These are phyloP conservation scores for Patagioenas fasciata DNA, from an alignment of 2,113 vertebrate species.

Conservation along the genomic window DNA sequence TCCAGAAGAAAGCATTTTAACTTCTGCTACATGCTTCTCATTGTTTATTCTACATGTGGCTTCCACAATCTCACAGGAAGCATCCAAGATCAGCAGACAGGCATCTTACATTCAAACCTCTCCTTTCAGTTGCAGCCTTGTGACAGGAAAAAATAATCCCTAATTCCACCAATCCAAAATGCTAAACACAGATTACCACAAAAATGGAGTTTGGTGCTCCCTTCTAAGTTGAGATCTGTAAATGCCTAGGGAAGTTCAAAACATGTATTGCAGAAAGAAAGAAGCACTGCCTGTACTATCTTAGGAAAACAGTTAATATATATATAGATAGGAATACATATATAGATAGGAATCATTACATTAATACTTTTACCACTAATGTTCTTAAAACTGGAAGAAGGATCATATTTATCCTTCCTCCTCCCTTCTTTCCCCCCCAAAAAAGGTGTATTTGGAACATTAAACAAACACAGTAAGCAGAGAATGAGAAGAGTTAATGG, in stretches of 20 bases:
- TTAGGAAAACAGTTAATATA: not conserved
- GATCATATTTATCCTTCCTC: not conserved
- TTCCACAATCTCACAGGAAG: not conserved
- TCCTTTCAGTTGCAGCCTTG: not conserved
- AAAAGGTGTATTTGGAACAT: not conserved
- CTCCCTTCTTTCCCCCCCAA: not conserved
- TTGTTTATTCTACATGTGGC: not conserved
- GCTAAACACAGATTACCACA: not conserved
- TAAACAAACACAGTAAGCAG: not conserved
- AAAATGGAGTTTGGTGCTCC: not conserved
- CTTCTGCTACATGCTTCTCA: not conserved
- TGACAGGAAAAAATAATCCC: not conserved
- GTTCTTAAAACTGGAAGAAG: not conserved
- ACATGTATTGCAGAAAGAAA: not conserved
- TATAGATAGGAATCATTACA: not conserved
- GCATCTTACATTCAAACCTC: not conserved
- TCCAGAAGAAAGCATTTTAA: not conserved
- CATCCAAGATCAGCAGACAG: not conserved
- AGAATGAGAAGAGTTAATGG: not conserved
- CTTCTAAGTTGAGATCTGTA: not conserved
- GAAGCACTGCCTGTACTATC: not conserved
- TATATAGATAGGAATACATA: not conserved
- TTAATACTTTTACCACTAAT: not conserved
- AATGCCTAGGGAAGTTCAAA: not conserved
- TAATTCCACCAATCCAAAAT: not conserved